Conservation (phyloP, 1,140 invertebrate genomes). For the Sitobion miscanthi region DNA sequence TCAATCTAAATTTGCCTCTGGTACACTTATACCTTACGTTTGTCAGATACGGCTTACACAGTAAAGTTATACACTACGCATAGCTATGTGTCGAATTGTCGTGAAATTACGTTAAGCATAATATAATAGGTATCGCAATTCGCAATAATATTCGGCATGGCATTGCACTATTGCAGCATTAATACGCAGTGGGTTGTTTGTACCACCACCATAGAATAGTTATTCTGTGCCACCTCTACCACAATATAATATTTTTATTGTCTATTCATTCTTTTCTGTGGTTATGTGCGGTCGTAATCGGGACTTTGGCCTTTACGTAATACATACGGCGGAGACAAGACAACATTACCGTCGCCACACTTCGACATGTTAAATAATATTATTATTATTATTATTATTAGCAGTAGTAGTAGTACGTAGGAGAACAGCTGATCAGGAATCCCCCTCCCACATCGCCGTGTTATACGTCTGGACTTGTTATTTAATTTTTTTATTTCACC, state of each 20-base stretch:
- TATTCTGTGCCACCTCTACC: too few relatives aligned
- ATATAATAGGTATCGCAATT: not conserved
- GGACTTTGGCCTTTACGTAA: not conserved
- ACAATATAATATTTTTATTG: not conserved
- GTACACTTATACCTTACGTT: too few relatives aligned
- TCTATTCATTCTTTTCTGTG: not conserved
- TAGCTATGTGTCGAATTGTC: not conserved
- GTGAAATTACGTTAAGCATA: not conserved
- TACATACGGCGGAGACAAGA: not conserved
- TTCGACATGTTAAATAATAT: slow-evolving; percentile 38
- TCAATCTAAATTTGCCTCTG: too few relatives aligned
- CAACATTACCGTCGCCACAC: not conserved
- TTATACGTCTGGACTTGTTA: not conserved
- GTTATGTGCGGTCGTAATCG: not conserved
- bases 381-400: not conserved
- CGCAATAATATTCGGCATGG: not conserved
- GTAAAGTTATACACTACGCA: too few relatives aligned
- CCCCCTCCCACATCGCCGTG: not conserved
- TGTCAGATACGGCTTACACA: too few relatives aligned
- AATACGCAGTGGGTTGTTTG: not conserved
- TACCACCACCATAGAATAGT: too few relatives aligned
- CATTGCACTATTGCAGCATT: not conserved
- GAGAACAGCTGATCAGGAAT: slow-evolving; percentile 44
- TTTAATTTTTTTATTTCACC: slow-evolving; percentile 2
- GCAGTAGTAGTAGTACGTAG: not conserved